Evolutionary conservation across 35 echinoderm and acorn worm genomes (phyloP), one percentile per base, ranked within the genome.

Genomic region (Antedon bifida): DNA sequence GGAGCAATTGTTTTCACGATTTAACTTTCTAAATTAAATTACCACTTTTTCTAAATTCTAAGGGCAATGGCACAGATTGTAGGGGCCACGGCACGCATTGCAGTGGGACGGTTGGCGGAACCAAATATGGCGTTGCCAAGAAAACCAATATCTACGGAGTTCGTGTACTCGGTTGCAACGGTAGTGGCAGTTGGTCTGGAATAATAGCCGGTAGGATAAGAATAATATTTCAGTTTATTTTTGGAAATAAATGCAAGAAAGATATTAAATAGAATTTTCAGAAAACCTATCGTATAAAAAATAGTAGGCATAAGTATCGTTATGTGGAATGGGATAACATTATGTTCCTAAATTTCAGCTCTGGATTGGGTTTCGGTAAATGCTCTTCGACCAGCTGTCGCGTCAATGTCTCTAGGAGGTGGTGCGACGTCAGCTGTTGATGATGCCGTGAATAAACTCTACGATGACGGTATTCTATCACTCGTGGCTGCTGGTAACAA

Each of bases 391-490:
- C 93, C 93, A 31, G 93, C 89, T 19, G 90, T 96, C 0, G 93
- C 82, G n/a, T 96, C 93, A 0, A 91, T 96, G 89, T 91, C 93
- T 30, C 83, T 96, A 0, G 93, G 93, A 23, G 93, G 93, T 33
- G 90, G 93, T 17, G 89, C 45, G 21, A 81, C 82, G 2, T 74
- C 79, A n/a, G 83, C 93, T 7, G 84, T 91, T n/a, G 93, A 96
- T 32, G 89, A 91, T 3, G 89, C 55, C 30, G 75, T 91, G 0
- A 73, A 74, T 26, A 76, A 75, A 30, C 35, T 96, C 17, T 79
- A 86, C 34, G 75, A 77, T 39, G 74, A 42, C 2, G 93, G 89
- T 29, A 79, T 96, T 14, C 82, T 86, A n/a, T 74, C 84, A 17
- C 74, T 88, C 11, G 89, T 91, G 38, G 86, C 93, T 14, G 93